Percentiles rank a stretch among this genome's conserved stretches.
phyloP scores from a whole-genome alignment of 2,113 vertebrate species.

The Anas platyrhynchos region DNA sequence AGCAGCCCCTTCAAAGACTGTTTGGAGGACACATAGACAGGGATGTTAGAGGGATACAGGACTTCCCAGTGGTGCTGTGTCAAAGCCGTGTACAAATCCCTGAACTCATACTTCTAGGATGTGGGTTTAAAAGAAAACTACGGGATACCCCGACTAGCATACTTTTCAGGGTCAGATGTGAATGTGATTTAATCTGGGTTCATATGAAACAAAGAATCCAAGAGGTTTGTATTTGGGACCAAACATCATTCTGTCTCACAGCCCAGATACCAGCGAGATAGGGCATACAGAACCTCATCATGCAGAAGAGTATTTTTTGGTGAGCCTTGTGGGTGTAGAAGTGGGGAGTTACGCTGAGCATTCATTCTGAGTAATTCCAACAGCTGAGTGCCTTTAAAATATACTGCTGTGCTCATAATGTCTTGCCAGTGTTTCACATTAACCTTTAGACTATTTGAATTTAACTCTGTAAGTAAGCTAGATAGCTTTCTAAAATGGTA shows the following conservation, averaged over 20 bases:
- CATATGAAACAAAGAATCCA: not conserved
- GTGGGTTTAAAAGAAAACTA: not conserved
- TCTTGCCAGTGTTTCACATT: conserved; percentile 54
- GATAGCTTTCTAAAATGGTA: conserved; percentile 58
- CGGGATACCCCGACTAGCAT: not conserved
- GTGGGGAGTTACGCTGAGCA: not conserved
- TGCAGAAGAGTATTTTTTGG: not conserved
- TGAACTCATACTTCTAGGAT: not conserved
- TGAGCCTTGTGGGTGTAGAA: not conserved
- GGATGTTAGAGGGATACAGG: not conserved
- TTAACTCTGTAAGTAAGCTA: conserved; percentile 66
- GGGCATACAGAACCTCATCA: not conserved
- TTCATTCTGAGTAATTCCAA: not conserved
- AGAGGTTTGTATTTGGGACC: not conserved
- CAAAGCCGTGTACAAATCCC: not conserved
- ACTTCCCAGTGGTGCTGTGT: not conserved
- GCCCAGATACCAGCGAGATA: not conserved
- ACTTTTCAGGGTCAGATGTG: not conserved
- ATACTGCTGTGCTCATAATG: conserved; percentile 48
- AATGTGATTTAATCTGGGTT: not conserved
- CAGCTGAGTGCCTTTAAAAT: conserved; percentile 47
- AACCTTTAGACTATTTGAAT: conserved; percentile 69
- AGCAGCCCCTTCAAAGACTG: not conserved
- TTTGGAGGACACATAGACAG: not conserved
- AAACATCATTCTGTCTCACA: not conserved